These are phyloP conservation scores for Gymnobelideus leadbeateri DNA, from an alignment of 2,113 vertebrate species.

Conservation along the genomic window DNA sequence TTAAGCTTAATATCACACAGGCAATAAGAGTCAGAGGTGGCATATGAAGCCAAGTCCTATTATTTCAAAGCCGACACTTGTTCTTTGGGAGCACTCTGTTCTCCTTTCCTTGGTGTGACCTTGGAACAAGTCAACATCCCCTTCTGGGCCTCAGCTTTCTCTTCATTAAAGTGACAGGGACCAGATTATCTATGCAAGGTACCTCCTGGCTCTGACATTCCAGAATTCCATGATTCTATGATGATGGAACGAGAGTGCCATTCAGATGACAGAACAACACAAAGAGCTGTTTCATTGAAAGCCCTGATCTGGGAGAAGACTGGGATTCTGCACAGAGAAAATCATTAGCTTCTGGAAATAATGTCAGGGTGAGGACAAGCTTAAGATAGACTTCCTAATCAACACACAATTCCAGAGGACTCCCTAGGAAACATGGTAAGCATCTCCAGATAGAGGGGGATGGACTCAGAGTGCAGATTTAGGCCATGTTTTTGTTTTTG, in stretches of 20 bases:
- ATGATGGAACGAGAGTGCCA: not conserved
- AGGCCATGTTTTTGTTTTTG: not conserved
- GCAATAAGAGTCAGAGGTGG: not conserved
- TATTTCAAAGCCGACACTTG: not conserved
- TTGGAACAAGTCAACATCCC: not conserved
- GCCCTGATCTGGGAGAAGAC: not conserved
- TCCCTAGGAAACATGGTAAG: not conserved
- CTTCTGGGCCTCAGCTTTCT: not conserved
- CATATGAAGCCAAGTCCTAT: not conserved
- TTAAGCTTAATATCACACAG: not conserved
- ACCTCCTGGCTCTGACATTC: not conserved
- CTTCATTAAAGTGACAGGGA: not conserved
- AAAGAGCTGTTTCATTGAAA: not conserved
- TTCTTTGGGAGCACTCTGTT: not conserved
- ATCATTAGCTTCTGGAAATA: not conserved
- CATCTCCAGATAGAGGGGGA: not conserved
- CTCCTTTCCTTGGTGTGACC: not conserved
- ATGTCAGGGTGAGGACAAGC: not conserved
- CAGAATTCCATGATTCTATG: not conserved
- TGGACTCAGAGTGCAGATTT: not conserved
- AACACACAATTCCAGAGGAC: not conserved
- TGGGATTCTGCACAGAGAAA: not conserved
- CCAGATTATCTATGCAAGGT: not conserved
- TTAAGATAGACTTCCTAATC: not conserved
- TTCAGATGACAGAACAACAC: not conserved